Evolutionary conservation across 2,113 vertebrate genomes (phyloP).

Genomic region (Rallus limicola): DNA sequence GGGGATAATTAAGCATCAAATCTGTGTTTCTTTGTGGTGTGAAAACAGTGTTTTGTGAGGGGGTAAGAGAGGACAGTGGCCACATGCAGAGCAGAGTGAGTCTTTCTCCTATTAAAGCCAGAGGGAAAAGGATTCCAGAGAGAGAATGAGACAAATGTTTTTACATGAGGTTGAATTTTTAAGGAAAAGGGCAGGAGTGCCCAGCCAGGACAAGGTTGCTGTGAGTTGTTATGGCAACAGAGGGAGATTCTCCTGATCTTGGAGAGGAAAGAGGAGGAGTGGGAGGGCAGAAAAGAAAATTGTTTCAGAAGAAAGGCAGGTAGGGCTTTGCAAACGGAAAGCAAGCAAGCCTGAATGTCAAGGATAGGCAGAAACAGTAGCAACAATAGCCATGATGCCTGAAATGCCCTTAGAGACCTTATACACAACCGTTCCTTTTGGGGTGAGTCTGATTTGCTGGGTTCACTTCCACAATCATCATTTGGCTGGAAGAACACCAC

Average conservation of each 20-base stretch:
- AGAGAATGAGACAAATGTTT: background rate
- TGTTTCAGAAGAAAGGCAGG: background rate
- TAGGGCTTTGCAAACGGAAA: background rate
- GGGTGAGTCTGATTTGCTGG: background rate
- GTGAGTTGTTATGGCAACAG: slow-evolving; percentile 55
- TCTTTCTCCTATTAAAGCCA: background rate
- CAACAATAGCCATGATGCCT: background rate
- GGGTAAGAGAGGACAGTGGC: background rate
- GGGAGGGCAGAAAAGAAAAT: background rate
- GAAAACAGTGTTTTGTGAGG: background rate
- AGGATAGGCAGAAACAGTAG: background rate
- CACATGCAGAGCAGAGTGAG: background rate
- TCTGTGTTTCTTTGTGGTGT: background rate
- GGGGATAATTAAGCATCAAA: slow-evolving; percentile 38
- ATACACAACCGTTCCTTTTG: background rate
- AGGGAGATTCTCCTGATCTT: background rate
- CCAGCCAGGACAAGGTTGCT: slow-evolving; percentile 14
- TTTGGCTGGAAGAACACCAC: background rate
- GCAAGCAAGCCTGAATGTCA: background rate
- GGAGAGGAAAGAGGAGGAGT: background rate
- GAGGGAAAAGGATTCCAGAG: background rate
- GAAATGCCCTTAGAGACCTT: background rate
- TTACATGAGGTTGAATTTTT: slow-evolving; percentile 33
- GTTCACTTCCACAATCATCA: background rate
- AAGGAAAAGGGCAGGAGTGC: slow-evolving; percentile 35